phyloP scores from a whole-genome alignment of 1,140 invertebrate genomes.

The Spodoptera litura region DNA sequence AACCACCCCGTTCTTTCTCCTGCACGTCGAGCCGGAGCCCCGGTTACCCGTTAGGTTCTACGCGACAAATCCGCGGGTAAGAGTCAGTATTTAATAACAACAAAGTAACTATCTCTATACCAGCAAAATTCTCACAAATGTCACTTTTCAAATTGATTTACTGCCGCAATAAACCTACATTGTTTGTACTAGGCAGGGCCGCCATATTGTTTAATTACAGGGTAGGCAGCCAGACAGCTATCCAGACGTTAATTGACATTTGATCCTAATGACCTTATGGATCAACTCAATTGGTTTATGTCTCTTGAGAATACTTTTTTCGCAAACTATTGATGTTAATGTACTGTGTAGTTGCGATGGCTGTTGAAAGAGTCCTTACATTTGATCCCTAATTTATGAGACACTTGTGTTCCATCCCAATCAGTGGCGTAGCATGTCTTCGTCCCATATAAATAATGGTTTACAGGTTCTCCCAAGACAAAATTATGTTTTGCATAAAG shows the following conservation, averaged over 20 bases:
- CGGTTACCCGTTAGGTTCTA: too few species aligned
- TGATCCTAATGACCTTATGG: not conserved
- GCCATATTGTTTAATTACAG: conserved; percentile 36
- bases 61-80: too few species aligned
- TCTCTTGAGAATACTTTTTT: not conserved
- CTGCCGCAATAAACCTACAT: not conserved
- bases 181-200: not conserved
- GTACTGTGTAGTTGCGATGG: too few species aligned
- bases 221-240: not conserved
- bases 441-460: too few species aligned
- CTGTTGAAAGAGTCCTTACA: too few species aligned
- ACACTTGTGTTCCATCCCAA: too few species aligned
- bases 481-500: too few species aligned
- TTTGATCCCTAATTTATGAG: too few species aligned
- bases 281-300: not conserved
- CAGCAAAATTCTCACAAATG: conserved; percentile 27
- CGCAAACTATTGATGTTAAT: not conserved
- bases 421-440: too few species aligned
- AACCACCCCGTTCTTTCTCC: too few species aligned
- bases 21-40: too few species aligned
- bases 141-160: conserved; percentile 26
- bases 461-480: too few species aligned
- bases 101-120: not conserved
- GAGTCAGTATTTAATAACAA: not conserved
- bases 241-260: conserved; percentile 42